A percentile compares a stretch with the other conserved stretches of the same genome.
These are phyloP conservation scores for Oligia latruncula DNA, from an alignment of 2,888 invertebrate genomes.

Conservation along the genomic window DNA sequence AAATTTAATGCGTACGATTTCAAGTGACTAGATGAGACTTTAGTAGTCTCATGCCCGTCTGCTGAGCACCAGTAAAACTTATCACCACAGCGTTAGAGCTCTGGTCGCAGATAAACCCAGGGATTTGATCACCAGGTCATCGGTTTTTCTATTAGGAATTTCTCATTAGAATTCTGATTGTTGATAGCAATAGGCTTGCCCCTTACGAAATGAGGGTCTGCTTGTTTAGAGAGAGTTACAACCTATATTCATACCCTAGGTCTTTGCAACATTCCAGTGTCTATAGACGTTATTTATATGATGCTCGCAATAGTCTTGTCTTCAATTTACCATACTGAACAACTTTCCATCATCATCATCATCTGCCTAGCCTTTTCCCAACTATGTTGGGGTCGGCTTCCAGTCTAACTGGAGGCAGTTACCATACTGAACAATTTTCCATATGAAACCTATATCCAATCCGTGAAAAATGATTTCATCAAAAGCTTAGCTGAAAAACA, in stretches of 20 bases:
- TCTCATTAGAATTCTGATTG: not conserved
- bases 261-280: not conserved
- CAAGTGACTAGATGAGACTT: not conserved
- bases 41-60: no score
- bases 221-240: not conserved
- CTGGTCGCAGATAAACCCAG: not conserved
- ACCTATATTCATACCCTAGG: not conserved
- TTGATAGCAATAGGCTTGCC: no score
- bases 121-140: not conserved
- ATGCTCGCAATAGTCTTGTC: not conserved
- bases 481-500: slow-evolving; percentile 7
- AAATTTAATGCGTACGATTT: not conserved
- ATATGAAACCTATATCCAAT: not conserved
- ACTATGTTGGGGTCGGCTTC: no score
- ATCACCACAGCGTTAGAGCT: not conserved
- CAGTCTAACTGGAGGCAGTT: no score
- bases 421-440: not conserved
- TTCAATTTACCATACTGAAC: not conserved
- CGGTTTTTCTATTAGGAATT: not conserved
- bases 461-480: not conserved
- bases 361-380: no score
- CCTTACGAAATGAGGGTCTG: not conserved
- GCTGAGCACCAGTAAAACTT: not conserved
- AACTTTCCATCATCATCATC: not conserved
- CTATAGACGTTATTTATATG: not conserved